These are phyloP conservation scores for Capromys pilorides DNA, from an alignment of 2,797 vertebrate genomes.

Conservation along the genomic window DNA sequence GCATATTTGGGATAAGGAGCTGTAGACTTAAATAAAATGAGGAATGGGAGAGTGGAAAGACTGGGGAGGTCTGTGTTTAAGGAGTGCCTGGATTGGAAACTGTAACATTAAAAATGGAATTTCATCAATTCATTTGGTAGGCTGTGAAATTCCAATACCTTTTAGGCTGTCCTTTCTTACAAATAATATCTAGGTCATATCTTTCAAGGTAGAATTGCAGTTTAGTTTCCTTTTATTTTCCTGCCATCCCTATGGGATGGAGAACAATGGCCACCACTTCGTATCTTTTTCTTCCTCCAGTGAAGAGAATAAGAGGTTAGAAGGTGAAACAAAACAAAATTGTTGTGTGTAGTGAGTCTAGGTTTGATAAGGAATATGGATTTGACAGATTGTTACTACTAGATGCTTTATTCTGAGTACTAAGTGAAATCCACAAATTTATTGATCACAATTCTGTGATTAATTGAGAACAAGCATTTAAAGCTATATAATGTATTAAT, in stretches of 20 bases:
- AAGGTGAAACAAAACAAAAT: background rate
- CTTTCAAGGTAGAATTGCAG: background rate
- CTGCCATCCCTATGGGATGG: background rate
- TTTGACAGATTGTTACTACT: background rate
- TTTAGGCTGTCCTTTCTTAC: background rate
- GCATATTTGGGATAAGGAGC: background rate
- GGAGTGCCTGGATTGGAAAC: background rate
- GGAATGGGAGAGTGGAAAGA: background rate
- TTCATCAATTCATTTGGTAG: background rate
- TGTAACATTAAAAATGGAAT: background rate
- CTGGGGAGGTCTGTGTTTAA: background rate
- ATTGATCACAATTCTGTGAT: background rate
- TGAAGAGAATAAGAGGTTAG: conserved; percentile 34
- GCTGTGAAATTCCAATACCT: background rate
- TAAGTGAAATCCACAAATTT: background rate
- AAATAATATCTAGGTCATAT: background rate
- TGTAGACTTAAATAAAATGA: background rate
- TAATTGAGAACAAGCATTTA: conserved; percentile 11
- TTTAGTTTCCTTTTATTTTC: background rate
- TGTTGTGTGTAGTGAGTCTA: background rate
- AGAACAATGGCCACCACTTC: background rate
- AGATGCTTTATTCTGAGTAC: background rate
- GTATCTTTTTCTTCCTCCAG: background rate
- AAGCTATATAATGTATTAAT: background rate
- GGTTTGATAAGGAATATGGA: background rate